Percentiles rank a stretch among this genome's conserved stretches.
Conservation (phyloP, 2,113 vertebrate species). For the Orthonyx spaldingii region DNA sequence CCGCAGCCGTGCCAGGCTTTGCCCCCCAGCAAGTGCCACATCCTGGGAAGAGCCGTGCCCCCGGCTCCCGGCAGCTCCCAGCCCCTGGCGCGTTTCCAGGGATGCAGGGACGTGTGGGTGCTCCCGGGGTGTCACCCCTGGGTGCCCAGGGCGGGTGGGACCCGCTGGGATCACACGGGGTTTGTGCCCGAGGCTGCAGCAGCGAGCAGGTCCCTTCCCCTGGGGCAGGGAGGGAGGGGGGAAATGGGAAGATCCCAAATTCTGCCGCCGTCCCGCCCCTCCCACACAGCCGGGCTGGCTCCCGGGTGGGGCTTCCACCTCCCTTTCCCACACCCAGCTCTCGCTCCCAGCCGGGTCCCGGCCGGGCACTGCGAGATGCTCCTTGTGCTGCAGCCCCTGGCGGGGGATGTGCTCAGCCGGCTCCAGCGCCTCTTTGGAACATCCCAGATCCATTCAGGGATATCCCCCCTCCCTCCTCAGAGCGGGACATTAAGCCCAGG, state of each 20-base stretch:
- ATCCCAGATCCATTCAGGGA: background rate
- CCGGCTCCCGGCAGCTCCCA: background rate
- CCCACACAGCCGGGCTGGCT: background rate
- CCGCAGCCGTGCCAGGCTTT: background rate
- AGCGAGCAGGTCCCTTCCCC: background rate
- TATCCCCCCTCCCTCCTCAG: background rate
- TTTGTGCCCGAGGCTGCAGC: background rate
- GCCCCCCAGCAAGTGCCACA: fast-evolving
- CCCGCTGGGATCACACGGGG: background rate
- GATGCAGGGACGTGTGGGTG: background rate
- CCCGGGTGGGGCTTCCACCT: background rate
- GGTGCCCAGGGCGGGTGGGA: too few species aligned
- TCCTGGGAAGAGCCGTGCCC: background rate
- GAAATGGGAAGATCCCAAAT: background rate
- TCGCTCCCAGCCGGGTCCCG: background rate
- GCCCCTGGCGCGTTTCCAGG: background rate
- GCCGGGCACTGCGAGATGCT: fast-evolving
- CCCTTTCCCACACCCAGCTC: background rate
- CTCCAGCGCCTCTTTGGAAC: background rate
- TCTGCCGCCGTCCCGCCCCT: background rate
- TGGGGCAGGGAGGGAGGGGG: background rate
- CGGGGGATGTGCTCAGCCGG: background rate
- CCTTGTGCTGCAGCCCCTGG: background rate
- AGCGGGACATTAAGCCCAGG: background rate
- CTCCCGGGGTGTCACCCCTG: background rate